phyloP scores from a whole-genome alignment of 2,797 vertebrate species.

The Mastacembelus armatus region DNA sequence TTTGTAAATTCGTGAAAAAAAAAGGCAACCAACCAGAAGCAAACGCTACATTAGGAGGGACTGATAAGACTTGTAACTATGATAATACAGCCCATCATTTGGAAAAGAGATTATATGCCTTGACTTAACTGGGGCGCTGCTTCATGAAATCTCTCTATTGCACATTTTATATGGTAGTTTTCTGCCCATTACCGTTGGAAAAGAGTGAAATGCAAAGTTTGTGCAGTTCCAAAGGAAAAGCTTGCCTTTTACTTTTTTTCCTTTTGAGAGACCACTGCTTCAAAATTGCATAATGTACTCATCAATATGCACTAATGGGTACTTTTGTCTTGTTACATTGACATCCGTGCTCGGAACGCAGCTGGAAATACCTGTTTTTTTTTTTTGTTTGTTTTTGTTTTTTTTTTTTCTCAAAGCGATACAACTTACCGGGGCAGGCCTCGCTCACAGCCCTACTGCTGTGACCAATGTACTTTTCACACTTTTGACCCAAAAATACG shows the following conservation, averaged over 20 bases:
- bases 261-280: slow-evolving; percentile 86
- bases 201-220: slow-evolving; percentile 88
- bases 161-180: slow-evolving; percentile 92
- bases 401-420: slow-evolving; percentile 69
- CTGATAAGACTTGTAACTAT: slow-evolving; percentile 79
- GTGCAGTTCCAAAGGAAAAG: slow-evolving; percentile 86
- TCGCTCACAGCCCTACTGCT: slow-evolving; percentile 86
- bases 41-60: slow-evolving; percentile 81
- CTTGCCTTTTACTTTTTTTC: slow-evolving; percentile 80
- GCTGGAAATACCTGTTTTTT: slow-evolving; percentile 82
- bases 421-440: slow-evolving; percentile 76
- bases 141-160: slow-evolving; percentile 88
- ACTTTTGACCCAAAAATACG: slow-evolving; percentile 85
- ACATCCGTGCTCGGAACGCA: slow-evolving; percentile 84
- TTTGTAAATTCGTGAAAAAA: slow-evolving; percentile 85
- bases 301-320: slow-evolving; percentile 92
- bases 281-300: slow-evolving; percentile 89
- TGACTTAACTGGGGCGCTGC: slow-evolving; percentile 77
- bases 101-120: slow-evolving; percentile 83
- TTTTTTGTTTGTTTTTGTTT: too few relatives aligned
- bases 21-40: slow-evolving; percentile 78
- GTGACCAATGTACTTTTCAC: slow-evolving; percentile 88
- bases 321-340: slow-evolving; percentile 87
- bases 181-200: slow-evolving; percentile 89
- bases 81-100: slow-evolving; percentile 80